Percentiles rank a stretch among this genome's conserved stretches.
Conservation (phyloP, 2,797 vertebrate genomes). For the Yasuhikotakia modesta region DNA sequence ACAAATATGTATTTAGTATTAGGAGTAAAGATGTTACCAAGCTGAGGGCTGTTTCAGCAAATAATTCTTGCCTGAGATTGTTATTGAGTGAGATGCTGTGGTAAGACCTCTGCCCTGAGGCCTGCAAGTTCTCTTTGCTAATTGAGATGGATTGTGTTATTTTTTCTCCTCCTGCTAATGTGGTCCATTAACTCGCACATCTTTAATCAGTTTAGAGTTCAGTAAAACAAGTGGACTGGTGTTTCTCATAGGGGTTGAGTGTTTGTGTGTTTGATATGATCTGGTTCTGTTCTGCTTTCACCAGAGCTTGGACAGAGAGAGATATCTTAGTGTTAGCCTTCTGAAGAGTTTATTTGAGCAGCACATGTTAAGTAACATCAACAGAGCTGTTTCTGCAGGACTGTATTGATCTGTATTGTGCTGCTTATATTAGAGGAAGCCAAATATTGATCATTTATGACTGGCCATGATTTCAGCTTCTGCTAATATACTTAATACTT, state of each 20-base stretch:
- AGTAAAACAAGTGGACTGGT: constrained; percentile 84
- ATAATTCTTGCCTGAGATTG: neutral
- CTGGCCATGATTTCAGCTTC: constrained; percentile 28
- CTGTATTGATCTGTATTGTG: constrained; percentile 35
- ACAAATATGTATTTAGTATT: neutral
- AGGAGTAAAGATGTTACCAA: neutral
- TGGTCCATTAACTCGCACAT: constrained; percentile 89
- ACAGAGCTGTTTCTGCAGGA: constrained; percentile 36
- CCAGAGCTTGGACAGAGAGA: neutral
- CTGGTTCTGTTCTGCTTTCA: constrained; percentile 17
- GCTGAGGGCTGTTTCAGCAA: neutral
- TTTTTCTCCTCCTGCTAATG: constrained; percentile 85
- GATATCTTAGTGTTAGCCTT: neutral
- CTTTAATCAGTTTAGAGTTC: constrained; percentile 89
- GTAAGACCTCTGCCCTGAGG: constrained; percentile 47
- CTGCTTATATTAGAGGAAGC: constrained; percentile 22
- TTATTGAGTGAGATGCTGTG: constrained; percentile 34
- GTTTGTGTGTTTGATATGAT: constrained; percentile 18
- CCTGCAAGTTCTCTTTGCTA: constrained; percentile 65
- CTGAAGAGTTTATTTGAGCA: constrained; percentile 24
- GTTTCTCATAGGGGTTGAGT: constrained; percentile 70
- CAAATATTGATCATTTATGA: constrained; percentile 41
- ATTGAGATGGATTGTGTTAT: constrained; percentile 88
- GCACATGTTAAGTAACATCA: constrained; percentile 34
- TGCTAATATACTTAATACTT: constrained; percentile 12